phyloP scores from a whole-genome alignment of 2,797 vertebrate genomes.

The Brachymystax lenok region DNA sequence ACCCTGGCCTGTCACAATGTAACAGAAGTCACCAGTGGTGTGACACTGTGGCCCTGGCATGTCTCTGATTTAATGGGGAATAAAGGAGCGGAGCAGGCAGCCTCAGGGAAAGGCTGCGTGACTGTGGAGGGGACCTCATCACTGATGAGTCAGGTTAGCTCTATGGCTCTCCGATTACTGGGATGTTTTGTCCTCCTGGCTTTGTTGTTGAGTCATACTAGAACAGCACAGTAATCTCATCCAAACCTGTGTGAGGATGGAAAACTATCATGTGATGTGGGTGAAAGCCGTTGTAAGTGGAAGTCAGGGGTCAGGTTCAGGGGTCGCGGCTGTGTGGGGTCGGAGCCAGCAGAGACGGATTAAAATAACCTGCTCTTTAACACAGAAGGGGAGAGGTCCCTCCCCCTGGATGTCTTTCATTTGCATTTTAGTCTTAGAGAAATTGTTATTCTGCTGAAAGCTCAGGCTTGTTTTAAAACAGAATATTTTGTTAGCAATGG shows the following conservation, averaged over 20 bases:
- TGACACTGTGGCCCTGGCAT: conserved; percentile 46
- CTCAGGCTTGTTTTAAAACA: not conserved
- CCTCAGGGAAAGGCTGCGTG: conserved; percentile 36
- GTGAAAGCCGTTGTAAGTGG: conserved; percentile 43
- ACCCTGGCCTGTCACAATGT: conserved; percentile 11
- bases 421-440: not conserved
- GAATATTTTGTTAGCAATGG: not conserved
- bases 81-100: conserved; percentile 38
- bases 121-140: conserved; percentile 16
- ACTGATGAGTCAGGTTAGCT: conserved; percentile 23
- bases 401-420: not conserved
- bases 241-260: no score
- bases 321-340: conserved; percentile 54
- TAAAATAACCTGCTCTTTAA: not conserved
- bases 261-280: conserved; percentile 28
- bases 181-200: conserved; percentile 63
- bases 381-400: conserved; percentile 24
- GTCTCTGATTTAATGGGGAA: conserved; percentile 51
- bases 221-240: no score
- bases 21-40: conserved; percentile 50
- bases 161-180: conserved; percentile 43
- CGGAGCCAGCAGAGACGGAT: conserved; percentile 33
- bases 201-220: conserved; percentile 53
- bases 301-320: conserved; percentile 61
- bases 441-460: not conserved